Percentiles rank a stretch among this genome's conserved stretches.
Evolutionary conservation across 2,113 vertebrate species (phyloP).

Genomic region (Rutilus rutilus): DNA sequence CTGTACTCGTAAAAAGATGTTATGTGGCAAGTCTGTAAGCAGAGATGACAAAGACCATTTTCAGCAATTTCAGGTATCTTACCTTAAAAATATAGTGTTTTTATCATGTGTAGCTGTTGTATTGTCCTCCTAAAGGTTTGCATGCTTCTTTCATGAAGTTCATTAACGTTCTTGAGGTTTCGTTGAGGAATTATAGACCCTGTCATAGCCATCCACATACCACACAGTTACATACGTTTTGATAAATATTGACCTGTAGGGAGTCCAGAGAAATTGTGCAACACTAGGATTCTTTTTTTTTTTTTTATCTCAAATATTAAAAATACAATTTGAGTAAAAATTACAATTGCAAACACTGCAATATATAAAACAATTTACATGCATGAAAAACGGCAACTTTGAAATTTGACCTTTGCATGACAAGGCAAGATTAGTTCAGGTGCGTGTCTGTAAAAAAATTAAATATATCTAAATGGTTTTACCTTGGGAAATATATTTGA

Average conservation of each 20-base stretch:
- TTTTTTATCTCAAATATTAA: not conserved
- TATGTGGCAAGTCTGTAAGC: not conserved
- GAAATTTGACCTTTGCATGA: too few relatives aligned
- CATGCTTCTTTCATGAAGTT: not conserved
- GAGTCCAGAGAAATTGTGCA: not conserved
- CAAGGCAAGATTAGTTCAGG: not conserved
- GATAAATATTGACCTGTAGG: not conserved
- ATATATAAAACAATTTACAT: not conserved
- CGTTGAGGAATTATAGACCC: not conserved
- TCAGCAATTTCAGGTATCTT: not conserved
- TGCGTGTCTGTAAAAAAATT: too few relatives aligned
- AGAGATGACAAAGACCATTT: not conserved
- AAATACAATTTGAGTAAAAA: not conserved
- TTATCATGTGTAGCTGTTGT: not conserved
- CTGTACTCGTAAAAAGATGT: not conserved
- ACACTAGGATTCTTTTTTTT: not conserved
- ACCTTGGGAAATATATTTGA: not conserved
- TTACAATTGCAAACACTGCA: not conserved
- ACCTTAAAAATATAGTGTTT: not conserved
- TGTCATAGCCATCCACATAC: not conserved
- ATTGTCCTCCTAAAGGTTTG: not conserved
- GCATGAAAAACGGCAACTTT: not conserved
- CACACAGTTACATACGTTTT: not conserved
- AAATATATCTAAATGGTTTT: not conserved
- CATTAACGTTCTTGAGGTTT: too few relatives aligned